A percentile compares a stretch with the other conserved stretches of the same genome.
phyloP scores from a whole-genome alignment of 2,888 invertebrate genomes.

The Trisateles emortualis region DNA sequence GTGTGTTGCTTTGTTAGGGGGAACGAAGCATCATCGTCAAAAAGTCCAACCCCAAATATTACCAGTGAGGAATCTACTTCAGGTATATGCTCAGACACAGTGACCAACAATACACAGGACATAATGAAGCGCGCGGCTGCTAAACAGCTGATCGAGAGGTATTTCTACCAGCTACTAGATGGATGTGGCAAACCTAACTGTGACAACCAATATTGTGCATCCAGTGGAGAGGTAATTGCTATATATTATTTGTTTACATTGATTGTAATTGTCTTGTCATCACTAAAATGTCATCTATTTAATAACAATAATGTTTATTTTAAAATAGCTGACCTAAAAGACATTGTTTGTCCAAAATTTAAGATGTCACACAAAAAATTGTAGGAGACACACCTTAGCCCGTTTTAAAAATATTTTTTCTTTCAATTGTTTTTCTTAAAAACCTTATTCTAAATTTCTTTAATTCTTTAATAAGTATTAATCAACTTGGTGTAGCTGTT shows the following conservation, averaged over 20 bases:
- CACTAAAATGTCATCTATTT: no score
- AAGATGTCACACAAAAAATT: no score
- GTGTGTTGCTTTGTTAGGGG: conserved; percentile 63
- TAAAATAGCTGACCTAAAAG: no score
- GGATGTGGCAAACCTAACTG: conserved; percentile 97
- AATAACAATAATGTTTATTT: no score
- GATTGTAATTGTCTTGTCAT: conserved; percentile 2
- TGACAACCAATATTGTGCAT: conserved; percentile 95
- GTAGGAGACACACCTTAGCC: no score
- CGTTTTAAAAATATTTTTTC: no score
- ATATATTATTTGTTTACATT: conserved; percentile 20
- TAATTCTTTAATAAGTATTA: no score
- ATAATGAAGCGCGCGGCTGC: conserved; percentile 93
- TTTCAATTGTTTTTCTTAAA: no score
- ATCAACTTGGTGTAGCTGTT: no score
- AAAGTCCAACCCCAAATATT: conserved; percentile 71
- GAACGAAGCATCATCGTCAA: conserved; percentile 86
- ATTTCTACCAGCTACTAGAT: conserved; percentile 96
- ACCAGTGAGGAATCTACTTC: conserved; percentile 64
- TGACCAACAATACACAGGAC: conserved; percentile 78
- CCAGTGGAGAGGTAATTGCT: conserved; percentile 92
- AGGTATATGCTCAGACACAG: conserved; percentile 72
- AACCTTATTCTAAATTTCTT: no score
- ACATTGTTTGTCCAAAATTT: no score
- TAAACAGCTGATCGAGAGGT: conserved; percentile 95